Evolutionary conservation across 2,797 vertebrate genomes (phyloP).

Genomic region (Tokudaia tokunoshimensis): DNA sequence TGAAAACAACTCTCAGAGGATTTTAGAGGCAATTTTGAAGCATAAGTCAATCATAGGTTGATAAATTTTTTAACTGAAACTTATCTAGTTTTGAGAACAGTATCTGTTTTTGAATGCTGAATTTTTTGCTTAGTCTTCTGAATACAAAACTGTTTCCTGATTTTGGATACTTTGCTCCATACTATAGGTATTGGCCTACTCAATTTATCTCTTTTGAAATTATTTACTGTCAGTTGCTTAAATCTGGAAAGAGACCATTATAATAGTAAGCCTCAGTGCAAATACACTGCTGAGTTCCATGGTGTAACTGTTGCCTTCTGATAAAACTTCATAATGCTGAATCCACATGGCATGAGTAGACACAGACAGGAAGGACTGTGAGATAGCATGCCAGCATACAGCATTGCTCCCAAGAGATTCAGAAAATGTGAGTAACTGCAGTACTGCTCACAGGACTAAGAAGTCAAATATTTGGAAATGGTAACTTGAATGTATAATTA

Average conservation of each 20-base stretch:
- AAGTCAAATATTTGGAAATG: not conserved
- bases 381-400: not conserved
- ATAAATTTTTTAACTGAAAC: not conserved
- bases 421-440: not conserved
- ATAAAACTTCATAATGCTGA: not conserved
- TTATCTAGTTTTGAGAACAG: not conserved
- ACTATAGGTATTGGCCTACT: not conserved
- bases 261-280: not conserved
- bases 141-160: not conserved
- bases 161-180: not conserved
- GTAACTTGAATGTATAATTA: not conserved
- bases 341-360: too few relatives aligned
- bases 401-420: not conserved
- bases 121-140: not conserved
- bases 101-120: not conserved
- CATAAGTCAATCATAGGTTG: not conserved
- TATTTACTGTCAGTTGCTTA: not conserved
- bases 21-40: not conserved
- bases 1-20: not conserved
- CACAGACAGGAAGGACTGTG: not conserved
- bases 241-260: not conserved
- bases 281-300: not conserved
- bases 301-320: not conserved
- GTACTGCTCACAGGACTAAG: not conserved
- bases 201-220: not conserved